These are phyloP conservation scores for Dolichomitus sp. DNA, from an alignment of 2,888 invertebrate species.

Conservation along the genomic window DNA sequence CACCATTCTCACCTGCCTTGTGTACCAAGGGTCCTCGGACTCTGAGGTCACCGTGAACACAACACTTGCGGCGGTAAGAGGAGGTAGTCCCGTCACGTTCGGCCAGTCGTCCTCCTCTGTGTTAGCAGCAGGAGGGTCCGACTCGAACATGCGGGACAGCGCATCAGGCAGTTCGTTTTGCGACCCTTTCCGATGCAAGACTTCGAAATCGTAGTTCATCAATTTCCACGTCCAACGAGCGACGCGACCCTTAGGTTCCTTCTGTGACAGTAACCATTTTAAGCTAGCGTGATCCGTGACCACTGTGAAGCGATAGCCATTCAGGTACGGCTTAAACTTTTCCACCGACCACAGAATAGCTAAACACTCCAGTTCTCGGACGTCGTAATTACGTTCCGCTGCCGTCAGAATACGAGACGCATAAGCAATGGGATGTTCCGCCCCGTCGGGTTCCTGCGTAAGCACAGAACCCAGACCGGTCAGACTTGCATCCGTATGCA, in stretches of 20 bases:
- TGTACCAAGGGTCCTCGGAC: slow-evolving; percentile 55
- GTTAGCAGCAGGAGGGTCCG: background rate
- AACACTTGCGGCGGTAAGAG: background rate
- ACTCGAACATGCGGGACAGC: slow-evolving; percentile 62
- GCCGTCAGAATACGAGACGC: slow-evolving; percentile 59
- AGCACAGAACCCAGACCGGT: slow-evolving; percentile 49
- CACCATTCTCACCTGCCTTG: slow-evolving; percentile 27
- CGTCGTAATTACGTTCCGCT: slow-evolving; percentile 62
- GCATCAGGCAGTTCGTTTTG: slow-evolving; percentile 57
- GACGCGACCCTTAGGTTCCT: slow-evolving; percentile 66
- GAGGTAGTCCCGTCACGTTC: background rate
- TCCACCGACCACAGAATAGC: slow-evolving; percentile 69
- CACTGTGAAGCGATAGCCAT: slow-evolving; percentile 72
- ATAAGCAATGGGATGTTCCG: slow-evolving; percentile 63
- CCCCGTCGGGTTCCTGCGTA: slow-evolving; percentile 31
- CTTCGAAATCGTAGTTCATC: slow-evolving; percentile 44
- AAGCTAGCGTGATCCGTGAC: slow-evolving; percentile 73
- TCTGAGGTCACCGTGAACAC: background rate
- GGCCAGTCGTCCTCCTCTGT: background rate
- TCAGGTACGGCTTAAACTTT: slow-evolving; percentile 71
- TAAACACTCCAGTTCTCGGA: slow-evolving; percentile 71
- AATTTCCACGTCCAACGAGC: slow-evolving; percentile 59
- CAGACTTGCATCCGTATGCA: slow-evolving; percentile 69
- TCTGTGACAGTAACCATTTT: slow-evolving; percentile 69
- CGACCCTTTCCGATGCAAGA: slow-evolving; percentile 23